A percentile compares a stretch with the other conserved stretches of the same genome.
These are phyloP conservation scores for Potamilus streckersoni DNA, from an alignment of 1,140 invertebrate species.

Conservation along the genomic window DNA sequence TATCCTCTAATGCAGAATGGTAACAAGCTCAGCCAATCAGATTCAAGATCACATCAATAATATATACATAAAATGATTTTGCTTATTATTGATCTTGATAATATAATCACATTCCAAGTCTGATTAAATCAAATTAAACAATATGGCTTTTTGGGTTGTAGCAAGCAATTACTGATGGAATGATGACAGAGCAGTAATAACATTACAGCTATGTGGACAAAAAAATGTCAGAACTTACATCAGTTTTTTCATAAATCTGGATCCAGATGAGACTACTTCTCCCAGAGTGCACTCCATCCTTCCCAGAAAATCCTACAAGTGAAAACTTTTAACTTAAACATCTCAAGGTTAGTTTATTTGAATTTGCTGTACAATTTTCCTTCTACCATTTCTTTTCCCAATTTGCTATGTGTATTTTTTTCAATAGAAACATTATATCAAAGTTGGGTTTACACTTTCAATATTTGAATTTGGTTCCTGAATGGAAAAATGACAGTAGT, in stretches of 20 bases:
- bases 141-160: not conserved
- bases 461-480: too few relatives aligned
- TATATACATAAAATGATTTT: not conserved
- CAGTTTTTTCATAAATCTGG: conserved; percentile 53
- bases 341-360: too few relatives aligned
- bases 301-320: conserved; percentile 72
- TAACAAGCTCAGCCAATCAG: too few relatives aligned
- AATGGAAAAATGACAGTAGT: too few relatives aligned
- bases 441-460: too few relatives aligned
- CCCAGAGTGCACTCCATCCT: conserved; percentile 70
- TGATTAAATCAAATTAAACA: not conserved
- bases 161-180: not conserved
- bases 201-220: not conserved
- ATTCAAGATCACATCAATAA: not conserved
- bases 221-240: conserved; percentile 39
- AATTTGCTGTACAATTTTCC: too few relatives aligned
- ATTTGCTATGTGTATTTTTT: too few relatives aligned
- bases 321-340: not conserved
- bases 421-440: too few relatives aligned
- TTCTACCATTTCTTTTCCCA: too few relatives aligned
- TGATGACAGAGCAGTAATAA: too few relatives aligned
- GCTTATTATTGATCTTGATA: not conserved
- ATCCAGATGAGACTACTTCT: conserved; percentile 69
- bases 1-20: too few relatives aligned
- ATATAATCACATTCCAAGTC: too few relatives aligned